These are phyloP conservation scores for Microctenopoma lineatum DNA, from an alignment of 2,797 vertebrate genomes.

Conservation along the genomic window DNA sequence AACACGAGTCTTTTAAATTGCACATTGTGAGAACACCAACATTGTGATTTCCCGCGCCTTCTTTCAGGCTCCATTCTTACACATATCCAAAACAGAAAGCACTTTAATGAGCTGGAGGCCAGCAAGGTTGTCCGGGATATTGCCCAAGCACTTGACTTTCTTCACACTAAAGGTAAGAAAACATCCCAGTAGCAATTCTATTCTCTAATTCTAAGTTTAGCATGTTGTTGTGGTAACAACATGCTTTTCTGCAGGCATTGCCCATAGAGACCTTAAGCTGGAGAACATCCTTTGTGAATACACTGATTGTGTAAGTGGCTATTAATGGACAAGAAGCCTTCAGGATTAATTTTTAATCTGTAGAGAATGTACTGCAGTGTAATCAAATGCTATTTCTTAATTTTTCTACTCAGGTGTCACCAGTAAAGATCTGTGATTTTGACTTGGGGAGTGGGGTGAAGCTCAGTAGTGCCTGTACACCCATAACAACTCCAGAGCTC, in stretches of 20 bases:
- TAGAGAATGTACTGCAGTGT: not conserved
- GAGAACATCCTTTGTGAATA: constrained; percentile 97
- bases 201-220: constrained; percentile 3
- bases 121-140: constrained; percentile 95
- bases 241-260: constrained; percentile 86
- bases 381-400: not conserved
- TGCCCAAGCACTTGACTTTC: constrained; percentile 91
- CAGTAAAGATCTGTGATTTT: constrained; percentile 98
- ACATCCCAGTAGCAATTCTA: not conserved
- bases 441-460: constrained; percentile 97
- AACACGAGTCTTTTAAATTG: not conserved
- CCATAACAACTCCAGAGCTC: constrained; percentile 96
- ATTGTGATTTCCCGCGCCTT: not conserved
- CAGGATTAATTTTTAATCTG: constrained; percentile 2
- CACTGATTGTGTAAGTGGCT: constrained; percentile 87
- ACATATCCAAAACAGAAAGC: constrained; percentile 93
- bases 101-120: constrained; percentile 96
- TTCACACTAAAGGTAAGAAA: constrained; percentile 94
- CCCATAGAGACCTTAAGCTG: constrained; percentile 95
- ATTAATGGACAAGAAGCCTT: constrained; percentile 4
- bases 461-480: constrained; percentile 93
- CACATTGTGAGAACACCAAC: not conserved
- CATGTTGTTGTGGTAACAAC: constrained; percentile 1
- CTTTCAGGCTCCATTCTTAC: constrained; percentile 91
- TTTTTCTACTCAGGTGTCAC: constrained; percentile 86